Evolutionary conservation across 2,888 invertebrate genomes (phyloP).

Genomic region (Rhimphoctona megacephalus): DNA sequence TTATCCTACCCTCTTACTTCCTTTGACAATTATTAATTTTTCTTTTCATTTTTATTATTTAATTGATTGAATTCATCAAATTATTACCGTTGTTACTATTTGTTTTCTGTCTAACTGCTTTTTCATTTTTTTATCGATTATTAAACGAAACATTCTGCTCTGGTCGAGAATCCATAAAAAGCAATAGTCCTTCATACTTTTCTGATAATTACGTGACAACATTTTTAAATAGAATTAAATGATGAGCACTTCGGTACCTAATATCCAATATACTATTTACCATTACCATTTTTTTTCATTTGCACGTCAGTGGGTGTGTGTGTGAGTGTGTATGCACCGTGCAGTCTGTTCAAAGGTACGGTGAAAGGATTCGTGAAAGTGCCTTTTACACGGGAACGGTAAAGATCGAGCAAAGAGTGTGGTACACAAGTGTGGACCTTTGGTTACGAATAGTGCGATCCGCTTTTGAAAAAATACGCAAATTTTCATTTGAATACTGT

Average conservation of each 20-base stretch:
- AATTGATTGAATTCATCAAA: neutral
- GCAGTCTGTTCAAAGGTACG: conserved; percentile 59
- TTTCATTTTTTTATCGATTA: neutral
- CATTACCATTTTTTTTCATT: neutral
- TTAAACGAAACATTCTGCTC: neutral
- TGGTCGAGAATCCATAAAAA: neutral
- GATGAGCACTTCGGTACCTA: neutral
- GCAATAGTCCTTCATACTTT: no score
- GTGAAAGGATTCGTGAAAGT: conserved; percentile 74
- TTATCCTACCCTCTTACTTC: conserved; percentile 52
- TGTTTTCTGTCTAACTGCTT: neutral
- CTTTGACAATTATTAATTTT: neutral
- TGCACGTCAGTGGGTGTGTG: neutral
- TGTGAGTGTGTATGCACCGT: neutral
- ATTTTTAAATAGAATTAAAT: neutral
- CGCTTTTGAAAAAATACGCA: neutral
- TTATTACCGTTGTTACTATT: neutral
- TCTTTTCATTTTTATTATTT: neutral
- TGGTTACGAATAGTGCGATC: conserved; percentile 21
- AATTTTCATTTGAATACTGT: neutral
- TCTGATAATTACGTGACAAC: neutral
- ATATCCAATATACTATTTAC: neutral
- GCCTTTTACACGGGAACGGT: conserved; percentile 57
- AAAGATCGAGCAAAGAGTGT: conserved; percentile 48
- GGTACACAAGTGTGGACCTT: conserved; percentile 40